Conservation (phyloP, 2,113 vertebrate species). For the Silurus asotus region DNA sequence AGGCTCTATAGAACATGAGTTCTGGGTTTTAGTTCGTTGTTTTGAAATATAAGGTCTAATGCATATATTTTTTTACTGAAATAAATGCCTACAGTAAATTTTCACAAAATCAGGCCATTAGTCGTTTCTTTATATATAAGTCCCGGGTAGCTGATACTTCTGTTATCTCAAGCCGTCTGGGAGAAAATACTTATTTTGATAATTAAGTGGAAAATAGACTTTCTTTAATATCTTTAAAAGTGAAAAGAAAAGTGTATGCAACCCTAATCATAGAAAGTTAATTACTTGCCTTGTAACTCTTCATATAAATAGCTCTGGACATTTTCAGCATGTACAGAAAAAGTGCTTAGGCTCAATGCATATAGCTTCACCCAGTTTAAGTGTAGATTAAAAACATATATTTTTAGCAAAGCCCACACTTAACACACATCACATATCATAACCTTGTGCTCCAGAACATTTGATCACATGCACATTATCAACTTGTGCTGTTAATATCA, state of each 20-base stretch:
- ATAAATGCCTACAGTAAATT: slow-evolving; percentile 24
- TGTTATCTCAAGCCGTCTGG: neutral
- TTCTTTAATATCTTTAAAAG: neutral
- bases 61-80: slow-evolving; percentile 11
- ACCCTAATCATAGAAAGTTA: slow-evolving; percentile 1
- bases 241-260: neutral
- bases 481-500: too few species aligned
- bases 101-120: slow-evolving; percentile 21
- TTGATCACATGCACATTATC: too few species aligned
- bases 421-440: too few species aligned
- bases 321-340: slow-evolving; percentile 49
- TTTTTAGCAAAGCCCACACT: too few species aligned
- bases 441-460: too few species aligned
- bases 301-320: slow-evolving; percentile 54
- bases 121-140: neutral
- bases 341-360: slow-evolving; percentile 51
- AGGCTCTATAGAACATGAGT: slow-evolving; percentile 26
- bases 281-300: slow-evolving; percentile 22
- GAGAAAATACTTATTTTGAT: slow-evolving; percentile 10
- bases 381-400: too few species aligned
- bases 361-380: too few species aligned
- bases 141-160: neutral
- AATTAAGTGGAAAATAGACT: neutral
- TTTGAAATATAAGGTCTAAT: slow-evolving; percentile 41
- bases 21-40: slow-evolving; percentile 23